Conservation (phyloP, 2,797 vertebrate genomes). For the Periophthalmus magnuspinnatus region DNA sequence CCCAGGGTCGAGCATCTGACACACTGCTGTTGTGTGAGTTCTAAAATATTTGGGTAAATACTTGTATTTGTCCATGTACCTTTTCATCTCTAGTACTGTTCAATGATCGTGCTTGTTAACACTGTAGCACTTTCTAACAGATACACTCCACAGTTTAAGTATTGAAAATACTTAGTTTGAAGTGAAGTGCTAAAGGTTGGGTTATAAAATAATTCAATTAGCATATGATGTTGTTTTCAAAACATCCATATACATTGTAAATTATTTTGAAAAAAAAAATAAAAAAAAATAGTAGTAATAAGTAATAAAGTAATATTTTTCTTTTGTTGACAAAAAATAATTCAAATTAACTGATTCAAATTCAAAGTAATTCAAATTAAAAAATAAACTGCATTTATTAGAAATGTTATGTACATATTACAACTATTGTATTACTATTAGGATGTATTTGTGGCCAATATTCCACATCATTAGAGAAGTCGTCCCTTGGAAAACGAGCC, state of each 20-base stretch:
- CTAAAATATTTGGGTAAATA: constrained; percentile 11
- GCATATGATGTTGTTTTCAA: background rate
- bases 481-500: constrained; percentile 32
- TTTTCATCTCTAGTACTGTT: constrained; percentile 1
- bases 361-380: background rate
- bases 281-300: no score
- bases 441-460: constrained; percentile 1
- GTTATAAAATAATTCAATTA: background rate
- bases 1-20: constrained; percentile 46
- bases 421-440: background rate
- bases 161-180: background rate
- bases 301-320: background rate
- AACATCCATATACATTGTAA: background rate
- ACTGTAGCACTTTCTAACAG: no score
- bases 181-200: background rate
- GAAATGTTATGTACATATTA: background rate
- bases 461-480: constrained; percentile 19
- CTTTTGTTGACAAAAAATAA: background rate
- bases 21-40: constrained; percentile 45
- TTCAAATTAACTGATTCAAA: background rate
- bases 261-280: background rate
- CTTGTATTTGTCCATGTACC: background rate
- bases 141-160: no score
- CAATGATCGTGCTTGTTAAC: background rate
- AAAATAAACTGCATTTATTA: background rate